These are phyloP conservation scores for Charina bottae DNA, from an alignment of 2,113 vertebrate genomes.

Conservation along the genomic window DNA sequence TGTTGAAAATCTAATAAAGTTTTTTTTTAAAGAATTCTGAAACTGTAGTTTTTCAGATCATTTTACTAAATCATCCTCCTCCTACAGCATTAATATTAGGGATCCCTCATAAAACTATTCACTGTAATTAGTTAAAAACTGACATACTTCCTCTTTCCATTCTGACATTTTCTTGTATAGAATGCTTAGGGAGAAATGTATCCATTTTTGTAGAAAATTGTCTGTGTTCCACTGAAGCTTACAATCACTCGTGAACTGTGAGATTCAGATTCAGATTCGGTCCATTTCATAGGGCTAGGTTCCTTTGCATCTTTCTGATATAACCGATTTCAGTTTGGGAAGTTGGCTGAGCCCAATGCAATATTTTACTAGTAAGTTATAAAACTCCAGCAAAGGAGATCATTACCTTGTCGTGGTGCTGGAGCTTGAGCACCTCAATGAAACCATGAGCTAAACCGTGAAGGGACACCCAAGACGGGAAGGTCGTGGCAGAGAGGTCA, in stretches of 20 bases:
- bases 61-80: neutral
- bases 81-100: neutral
- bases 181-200: neutral
- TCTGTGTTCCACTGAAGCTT: neutral
- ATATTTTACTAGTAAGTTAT: neutral
- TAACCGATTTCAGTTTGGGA: neutral
- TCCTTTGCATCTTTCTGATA: neutral
- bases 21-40: neutral
- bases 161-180: neutral
- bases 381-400: too few species aligned
- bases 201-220: neutral
- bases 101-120: neutral
- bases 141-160: neutral
- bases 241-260: neutral
- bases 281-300: neutral
- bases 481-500: too few species aligned
- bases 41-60: neutral
- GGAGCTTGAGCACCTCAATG: too few species aligned
- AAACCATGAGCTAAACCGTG: too few species aligned
- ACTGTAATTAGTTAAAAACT: neutral
- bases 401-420: too few species aligned
- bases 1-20: too few species aligned
- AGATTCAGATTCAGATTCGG: neutral
- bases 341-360: neutral
- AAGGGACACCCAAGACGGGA: too few species aligned